Evolutionary conservation across 2,113 vertebrate genomes (phyloP).

Genomic region (Gymnorhina tibicen): DNA sequence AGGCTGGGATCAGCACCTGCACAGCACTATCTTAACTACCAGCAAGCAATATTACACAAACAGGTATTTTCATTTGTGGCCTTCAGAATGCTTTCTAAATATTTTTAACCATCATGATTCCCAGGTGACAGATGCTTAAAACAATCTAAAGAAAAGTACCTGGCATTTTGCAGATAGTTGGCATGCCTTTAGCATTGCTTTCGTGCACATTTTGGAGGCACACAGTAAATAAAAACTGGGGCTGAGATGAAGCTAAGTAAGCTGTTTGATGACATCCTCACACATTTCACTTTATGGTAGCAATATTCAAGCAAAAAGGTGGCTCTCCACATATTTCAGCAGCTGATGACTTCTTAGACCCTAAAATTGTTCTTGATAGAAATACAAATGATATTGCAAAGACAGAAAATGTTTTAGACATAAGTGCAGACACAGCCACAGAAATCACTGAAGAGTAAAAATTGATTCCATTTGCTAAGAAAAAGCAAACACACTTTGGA

Average conservation of each 20-base stretch:
- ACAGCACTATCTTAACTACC: not conserved
- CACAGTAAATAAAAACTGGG: not conserved
- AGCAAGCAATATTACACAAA: not conserved
- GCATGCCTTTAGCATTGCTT: not conserved
- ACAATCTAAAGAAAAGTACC: not conserved
- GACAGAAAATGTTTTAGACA: not conserved
- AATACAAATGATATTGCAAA: not conserved
- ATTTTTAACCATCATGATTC: not conserved
- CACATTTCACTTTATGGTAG: not conserved
- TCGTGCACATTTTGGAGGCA: not conserved
- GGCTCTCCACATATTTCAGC: not conserved
- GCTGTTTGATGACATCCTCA: not conserved
- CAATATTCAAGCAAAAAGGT: not conserved
- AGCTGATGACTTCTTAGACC: not conserved
- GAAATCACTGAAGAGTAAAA: constrained; percentile 47
- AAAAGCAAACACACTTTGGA: not conserved
- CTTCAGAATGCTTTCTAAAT: not conserved
- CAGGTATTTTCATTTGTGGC: not conserved
- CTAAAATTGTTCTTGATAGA: not conserved
- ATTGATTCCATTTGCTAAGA: constrained; percentile 13
- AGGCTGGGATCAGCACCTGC: too few relatives aligned
- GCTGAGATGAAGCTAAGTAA: not conserved
- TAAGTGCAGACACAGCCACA: not conserved
- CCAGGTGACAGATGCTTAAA: not conserved
- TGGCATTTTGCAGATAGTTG: not conserved